These are phyloP conservation scores for Teleopsis dalmanni DNA, from an alignment of 1,140 invertebrate genomes.

Conservation along the genomic window DNA sequence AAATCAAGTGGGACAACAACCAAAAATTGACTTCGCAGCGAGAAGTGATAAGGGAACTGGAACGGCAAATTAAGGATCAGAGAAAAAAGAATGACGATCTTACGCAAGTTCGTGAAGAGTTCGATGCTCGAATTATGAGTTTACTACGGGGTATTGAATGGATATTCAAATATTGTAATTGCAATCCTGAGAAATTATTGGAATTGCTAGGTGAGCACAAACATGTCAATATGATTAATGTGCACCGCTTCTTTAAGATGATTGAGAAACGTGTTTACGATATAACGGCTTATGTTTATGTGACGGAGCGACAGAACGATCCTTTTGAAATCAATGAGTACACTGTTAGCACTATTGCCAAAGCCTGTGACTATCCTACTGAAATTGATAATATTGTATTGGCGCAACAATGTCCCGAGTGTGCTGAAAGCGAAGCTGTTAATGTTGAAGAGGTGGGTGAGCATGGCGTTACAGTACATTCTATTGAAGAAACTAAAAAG, in stretches of 20 bases:
- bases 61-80: slow-evolving; percentile 19
- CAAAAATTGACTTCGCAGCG: slow-evolving; percentile 8
- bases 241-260: slow-evolving; percentile 10
- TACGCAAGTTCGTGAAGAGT: slow-evolving; percentile 10
- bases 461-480: slow-evolving; percentile 4
- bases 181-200: slow-evolving; percentile 5
- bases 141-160: slow-evolving; percentile 8
- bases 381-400: slow-evolving; percentile 14
- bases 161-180: slow-evolving; percentile 4
- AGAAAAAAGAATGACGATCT: slow-evolving; percentile 22
- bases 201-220: slow-evolving; percentile 9
- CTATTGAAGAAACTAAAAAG: slow-evolving; percentile 7
- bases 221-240: slow-evolving; percentile 11
- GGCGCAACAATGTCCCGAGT: slow-evolving; percentile 18
- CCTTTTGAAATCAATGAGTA: background rate
- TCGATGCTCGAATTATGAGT: slow-evolving; percentile 10
- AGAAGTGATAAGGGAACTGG: slow-evolving; percentile 19
- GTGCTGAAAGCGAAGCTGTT: slow-evolving; percentile 18
- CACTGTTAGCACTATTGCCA: slow-evolving; percentile 11
- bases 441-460: slow-evolving; percentile 14
- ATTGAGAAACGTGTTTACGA: slow-evolving; percentile 12
- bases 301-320: slow-evolving; percentile 4
- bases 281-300: slow-evolving; percentile 12
- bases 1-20: slow-evolving; percentile 8
- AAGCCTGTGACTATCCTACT: slow-evolving; percentile 5